Conservation (phyloP, 1,140 invertebrate species). For the Drosophila kanapiae region DNA sequence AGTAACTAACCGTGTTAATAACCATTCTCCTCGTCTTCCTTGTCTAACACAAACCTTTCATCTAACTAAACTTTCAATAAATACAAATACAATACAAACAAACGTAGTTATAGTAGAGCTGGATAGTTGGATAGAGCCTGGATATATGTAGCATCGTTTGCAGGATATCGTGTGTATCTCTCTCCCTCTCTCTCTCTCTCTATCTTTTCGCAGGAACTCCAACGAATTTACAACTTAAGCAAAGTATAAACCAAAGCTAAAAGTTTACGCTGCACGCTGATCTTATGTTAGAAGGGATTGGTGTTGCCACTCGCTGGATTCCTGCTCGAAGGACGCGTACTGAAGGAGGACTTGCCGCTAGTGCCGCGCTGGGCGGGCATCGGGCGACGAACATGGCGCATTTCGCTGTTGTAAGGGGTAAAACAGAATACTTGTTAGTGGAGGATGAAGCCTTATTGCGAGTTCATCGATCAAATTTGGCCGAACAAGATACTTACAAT, state of each 20-base stretch:
- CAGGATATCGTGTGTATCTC: constrained; percentile 45
- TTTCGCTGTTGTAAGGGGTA: constrained; percentile 85
- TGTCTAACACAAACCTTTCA: constrained; percentile 65
- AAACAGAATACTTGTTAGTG: constrained; percentile 34
- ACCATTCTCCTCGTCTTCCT: constrained; percentile 48
- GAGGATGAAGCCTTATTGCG: neutral
- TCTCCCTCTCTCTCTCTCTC: neutral
- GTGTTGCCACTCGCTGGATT: constrained; percentile 81
- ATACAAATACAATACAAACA: constrained; percentile 82
- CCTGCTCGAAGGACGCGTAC: constrained; percentile 80
- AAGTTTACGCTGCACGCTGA: constrained; percentile 85
- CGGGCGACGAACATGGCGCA: constrained; percentile 86
- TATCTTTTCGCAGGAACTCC: constrained; percentile 34
- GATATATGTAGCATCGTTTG: constrained; percentile 53
- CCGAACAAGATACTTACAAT: too few relatives aligned
- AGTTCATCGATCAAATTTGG: constrained; percentile 10
- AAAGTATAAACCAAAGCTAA: constrained; percentile 85
- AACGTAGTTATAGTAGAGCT: constrained; percentile 66
- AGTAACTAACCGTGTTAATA: constrained; percentile 84
- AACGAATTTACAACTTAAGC: constrained; percentile 85
- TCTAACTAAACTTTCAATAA: constrained; percentile 83
- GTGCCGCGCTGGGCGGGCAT: constrained; percentile 81
- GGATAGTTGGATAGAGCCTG: constrained; percentile 50
- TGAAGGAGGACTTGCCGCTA: constrained; percentile 82
- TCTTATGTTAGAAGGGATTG: constrained; percentile 85